These are phyloP conservation scores for Amphiprion ocellaris DNA, from an alignment of 2,113 vertebrate species.

Conservation along the genomic window DNA sequence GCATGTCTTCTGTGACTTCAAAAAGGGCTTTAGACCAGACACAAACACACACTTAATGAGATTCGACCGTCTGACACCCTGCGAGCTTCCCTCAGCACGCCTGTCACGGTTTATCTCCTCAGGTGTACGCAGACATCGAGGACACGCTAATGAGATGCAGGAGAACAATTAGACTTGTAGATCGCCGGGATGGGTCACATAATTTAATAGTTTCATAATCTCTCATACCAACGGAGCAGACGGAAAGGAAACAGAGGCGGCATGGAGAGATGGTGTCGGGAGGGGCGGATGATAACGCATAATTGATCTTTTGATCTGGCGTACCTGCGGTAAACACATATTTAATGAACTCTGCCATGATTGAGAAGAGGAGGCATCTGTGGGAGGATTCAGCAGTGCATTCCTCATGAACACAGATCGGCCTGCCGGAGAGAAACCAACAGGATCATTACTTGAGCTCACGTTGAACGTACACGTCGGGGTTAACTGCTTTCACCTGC, in stretches of 20 bases:
- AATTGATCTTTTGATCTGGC: slow-evolving; percentile 26
- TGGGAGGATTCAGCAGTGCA: slow-evolving; percentile 33
- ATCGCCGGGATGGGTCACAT: slow-evolving; percentile 38
- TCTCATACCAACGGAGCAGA: slow-evolving; percentile 7
- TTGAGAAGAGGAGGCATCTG: slow-evolving; percentile 28
- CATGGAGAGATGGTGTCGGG: not conserved
- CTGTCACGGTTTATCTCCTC: slow-evolving; percentile 31
- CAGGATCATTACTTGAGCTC: slow-evolving; percentile 27
- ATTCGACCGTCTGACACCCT: not conserved
- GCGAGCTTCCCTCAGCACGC: slow-evolving; percentile 49
- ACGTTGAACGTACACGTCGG: slow-evolving; percentile 18
- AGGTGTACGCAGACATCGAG: slow-evolving; percentile 10
- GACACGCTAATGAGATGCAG: slow-evolving; percentile 47
- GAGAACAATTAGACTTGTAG: slow-evolving; percentile 50
- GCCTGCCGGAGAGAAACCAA: slow-evolving; percentile 1
- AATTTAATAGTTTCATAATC: slow-evolving; percentile 42
- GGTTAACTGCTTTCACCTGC: slow-evolving; percentile 49
- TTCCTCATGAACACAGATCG: slow-evolving; percentile 48
- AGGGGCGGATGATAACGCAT: slow-evolving; percentile 25
- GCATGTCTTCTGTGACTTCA: not conserved
- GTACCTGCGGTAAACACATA: slow-evolving; percentile 22
- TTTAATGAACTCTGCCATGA: slow-evolving; percentile 34
- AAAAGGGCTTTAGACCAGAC: not conserved
- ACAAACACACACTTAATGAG: slow-evolving; percentile 34
- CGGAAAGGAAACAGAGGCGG: not conserved